phyloP scores from a whole-genome alignment of 2,888 invertebrate genomes.

The Clivina fossor region DNA sequence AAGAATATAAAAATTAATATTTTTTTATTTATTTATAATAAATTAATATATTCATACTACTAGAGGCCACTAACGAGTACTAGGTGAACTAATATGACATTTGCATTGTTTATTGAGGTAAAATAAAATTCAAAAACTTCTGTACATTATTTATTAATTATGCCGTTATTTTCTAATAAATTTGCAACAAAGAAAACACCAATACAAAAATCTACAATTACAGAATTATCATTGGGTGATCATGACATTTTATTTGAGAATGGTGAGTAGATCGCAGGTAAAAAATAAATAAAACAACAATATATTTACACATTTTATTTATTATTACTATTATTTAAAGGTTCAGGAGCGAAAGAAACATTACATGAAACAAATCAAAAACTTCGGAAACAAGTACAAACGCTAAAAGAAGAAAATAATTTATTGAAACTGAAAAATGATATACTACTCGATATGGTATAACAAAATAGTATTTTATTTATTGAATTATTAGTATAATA shows the following conservation, averaged over 20 bases:
- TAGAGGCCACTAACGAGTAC: too few species aligned
- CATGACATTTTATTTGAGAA: constrained; percentile 70
- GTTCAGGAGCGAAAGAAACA: constrained; percentile 61
- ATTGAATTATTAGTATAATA: too few species aligned
- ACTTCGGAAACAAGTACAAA: constrained; percentile 64
- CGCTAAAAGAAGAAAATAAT: constrained; percentile 75
- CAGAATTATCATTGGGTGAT: constrained; percentile 61
- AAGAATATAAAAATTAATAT: too few species aligned
- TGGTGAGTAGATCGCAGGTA: constrained; percentile 74
- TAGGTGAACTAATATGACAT: too few species aligned
- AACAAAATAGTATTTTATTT: constrained; percentile 3
- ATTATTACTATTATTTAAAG: constrained; percentile 48
- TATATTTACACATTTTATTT: constrained; percentile 14
- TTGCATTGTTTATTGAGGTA: too few species aligned
- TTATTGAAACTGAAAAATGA: constrained; percentile 73
- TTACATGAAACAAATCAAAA: constrained; percentile 65
- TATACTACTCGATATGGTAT: constrained; percentile 75
- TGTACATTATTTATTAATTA: too few species aligned
- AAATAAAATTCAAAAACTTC: too few species aligned
- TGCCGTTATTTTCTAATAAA: constrained; percentile 69
- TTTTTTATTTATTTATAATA: too few species aligned
- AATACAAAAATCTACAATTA: constrained; percentile 55
- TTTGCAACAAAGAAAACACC: constrained; percentile 69
- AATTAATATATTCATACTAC: too few species aligned
- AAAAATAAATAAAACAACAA: constrained; percentile 29